These are phyloP conservation scores for Pteruthius melanotis DNA, from an alignment of 2,113 vertebrate species.

Conservation along the genomic window DNA sequence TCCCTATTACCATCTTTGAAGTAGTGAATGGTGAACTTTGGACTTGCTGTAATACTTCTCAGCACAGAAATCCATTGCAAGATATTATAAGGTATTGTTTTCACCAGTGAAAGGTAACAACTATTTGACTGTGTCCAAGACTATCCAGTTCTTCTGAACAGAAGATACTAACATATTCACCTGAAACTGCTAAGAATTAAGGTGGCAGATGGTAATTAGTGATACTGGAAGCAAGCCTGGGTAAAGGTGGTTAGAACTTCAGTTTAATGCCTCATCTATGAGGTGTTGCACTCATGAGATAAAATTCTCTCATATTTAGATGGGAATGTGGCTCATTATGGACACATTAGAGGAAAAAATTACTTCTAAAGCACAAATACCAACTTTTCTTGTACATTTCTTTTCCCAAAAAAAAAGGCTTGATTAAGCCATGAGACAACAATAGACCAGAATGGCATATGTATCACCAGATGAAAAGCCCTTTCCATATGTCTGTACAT, in stretches of 20 bases:
- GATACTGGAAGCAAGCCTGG: neutral
- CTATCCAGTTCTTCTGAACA: neutral
- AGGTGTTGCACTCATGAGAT: neutral
- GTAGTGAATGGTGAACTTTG: neutral
- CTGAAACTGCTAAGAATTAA: slow-evolving; percentile 9
- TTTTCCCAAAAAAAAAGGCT: neutral
- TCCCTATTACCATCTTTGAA: neutral
- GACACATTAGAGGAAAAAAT: neutral
- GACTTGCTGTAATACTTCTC: neutral
- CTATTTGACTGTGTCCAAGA: neutral
- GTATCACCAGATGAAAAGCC: neutral
- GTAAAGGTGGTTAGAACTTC: neutral
- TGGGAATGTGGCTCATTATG: neutral
- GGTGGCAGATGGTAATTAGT: neutral
- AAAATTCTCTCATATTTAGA: neutral
- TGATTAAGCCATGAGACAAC: neutral
- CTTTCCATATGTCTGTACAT: neutral
- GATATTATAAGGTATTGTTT: neutral
- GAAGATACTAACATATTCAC: neutral
- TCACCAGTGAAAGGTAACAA: neutral
- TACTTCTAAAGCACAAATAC: neutral
- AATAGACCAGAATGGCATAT: neutral
- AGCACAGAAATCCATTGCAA: neutral
- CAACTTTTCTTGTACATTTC: neutral
- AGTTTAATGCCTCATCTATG: neutral